Percentiles rank a stretch among this genome's conserved stretches.
Evolutionary conservation across 1,140 invertebrate genomes (phyloP).

Genomic region (Heliconius congener): DNA sequence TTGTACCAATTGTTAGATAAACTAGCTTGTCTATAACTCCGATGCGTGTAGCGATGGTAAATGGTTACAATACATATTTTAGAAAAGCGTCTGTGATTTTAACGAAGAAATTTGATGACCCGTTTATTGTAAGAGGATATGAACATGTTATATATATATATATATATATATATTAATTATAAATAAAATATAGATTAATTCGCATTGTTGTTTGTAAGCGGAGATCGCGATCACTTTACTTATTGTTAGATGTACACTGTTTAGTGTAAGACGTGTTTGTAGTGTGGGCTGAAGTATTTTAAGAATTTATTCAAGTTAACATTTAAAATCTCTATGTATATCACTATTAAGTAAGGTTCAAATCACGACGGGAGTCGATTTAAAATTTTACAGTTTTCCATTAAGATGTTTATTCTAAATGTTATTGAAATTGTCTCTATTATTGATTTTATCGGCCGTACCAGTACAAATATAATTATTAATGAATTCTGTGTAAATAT

Average conservation of each 20-base stretch:
- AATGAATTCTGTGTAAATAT: constrained; percentile 70
- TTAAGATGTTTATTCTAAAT: constrained; percentile 67
- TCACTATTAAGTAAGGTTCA: constrained; percentile 54
- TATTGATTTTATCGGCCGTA: constrained; percentile 74
- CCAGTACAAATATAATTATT: constrained; percentile 73
- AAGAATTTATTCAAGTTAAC: constrained; percentile 71
- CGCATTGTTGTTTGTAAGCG: constrained; percentile 44
- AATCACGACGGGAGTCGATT: constrained; percentile 50
- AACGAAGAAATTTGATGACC: constrained; percentile 76
- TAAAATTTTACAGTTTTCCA: constrained; percentile 67
- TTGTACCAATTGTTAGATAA: constrained; percentile 39
- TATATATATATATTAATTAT: no score
- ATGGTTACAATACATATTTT: constrained; percentile 76
- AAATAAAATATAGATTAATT: constrained; percentile 53
- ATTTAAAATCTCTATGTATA: constrained; percentile 63
- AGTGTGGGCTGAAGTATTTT: constrained; percentile 55
- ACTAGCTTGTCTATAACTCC: constrained; percentile 66
- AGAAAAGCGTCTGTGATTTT: constrained; percentile 81
- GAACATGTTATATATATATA: constrained; percentile 54
- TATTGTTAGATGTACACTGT: constrained; percentile 56
- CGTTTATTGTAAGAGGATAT: constrained; percentile 69
- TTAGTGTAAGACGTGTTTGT: constrained; percentile 46
- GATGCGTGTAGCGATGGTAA: constrained; percentile 64
- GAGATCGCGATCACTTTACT: constrained; percentile 39
- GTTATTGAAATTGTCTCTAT: constrained; percentile 67